Base-by-base conservation (phyloP, 2,888 invertebrate species). In the Bugula neritina region DNA sequence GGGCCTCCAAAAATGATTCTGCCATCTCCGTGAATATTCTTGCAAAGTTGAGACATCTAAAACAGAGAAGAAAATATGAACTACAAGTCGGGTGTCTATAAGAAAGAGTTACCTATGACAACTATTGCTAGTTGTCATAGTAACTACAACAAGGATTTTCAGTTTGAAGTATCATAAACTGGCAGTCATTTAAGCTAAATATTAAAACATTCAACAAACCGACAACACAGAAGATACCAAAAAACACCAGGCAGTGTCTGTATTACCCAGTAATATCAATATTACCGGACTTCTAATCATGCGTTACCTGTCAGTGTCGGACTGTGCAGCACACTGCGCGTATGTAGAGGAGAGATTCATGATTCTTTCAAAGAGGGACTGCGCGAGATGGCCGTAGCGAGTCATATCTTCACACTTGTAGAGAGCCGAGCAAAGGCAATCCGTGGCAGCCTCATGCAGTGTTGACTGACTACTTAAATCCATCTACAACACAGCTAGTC, bases 1-100 rank as follows among this genome's bases (percentile, higher is more conserved):
- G 92, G 80, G 91, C 90, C 75, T 91, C 90, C 76, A 97, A 86
- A 83, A 95, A 92, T 5, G 94, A 90, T 85, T 98, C 97, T 0
- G 91, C 94, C 74, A 95, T 84, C 83, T 95, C 96, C 0, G 97
- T 96, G 82, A 98, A 99, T 77, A 98, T 90, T 76, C 95, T 89
- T 76, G 94, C 94, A 84, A 93, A 96, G 83, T 95, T 96, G 74
- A 92, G 89, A 1, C 93, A 92, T 77, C 89, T 89, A 79, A 74
- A 84, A 83, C 72, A 71, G 69, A 54, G 73, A 57, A 27, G 52
- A 21, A 43, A 31, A 76, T n/a, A n/a, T n/a, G n/a, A n/a, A n/a
- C n/a, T n/a, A n/a, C n/a, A n/a, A n/a, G n/a, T n/a, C n/a, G n/a
- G n/a, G n/a, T n/a, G n/a, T n/a, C n/a, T n/a, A n/a, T n/a, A n/a